phyloP scores from a whole-genome alignment of 2,113 vertebrate genomes.

The Nematolebias whitei region DNA sequence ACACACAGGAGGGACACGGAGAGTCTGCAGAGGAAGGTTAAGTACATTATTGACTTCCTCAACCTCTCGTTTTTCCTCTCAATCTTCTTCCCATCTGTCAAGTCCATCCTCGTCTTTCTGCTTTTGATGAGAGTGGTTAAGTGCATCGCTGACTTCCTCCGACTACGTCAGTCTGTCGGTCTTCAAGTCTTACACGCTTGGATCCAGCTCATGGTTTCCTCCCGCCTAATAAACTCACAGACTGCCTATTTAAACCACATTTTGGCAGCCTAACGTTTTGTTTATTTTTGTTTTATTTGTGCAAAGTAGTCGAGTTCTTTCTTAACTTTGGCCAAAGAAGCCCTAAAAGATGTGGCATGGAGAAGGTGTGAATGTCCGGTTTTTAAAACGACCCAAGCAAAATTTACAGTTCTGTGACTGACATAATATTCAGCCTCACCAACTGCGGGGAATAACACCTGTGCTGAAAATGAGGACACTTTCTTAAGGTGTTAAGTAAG shows the following conservation, averaged over 20 bases:
- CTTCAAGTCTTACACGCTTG: constrained; percentile 40
- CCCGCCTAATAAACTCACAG: constrained; percentile 50
- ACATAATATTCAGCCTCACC: not conserved
- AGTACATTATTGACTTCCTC: constrained; percentile 66
- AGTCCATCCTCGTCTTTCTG: constrained; percentile 37
- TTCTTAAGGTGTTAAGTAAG: too few relatives aligned
- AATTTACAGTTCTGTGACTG: not conserved
- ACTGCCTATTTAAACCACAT: constrained; percentile 52
- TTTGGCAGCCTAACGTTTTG: constrained; percentile 8
- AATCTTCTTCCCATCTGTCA: constrained; percentile 39
- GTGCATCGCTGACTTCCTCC: constrained; percentile 58
- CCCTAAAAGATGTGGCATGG: constrained; percentile 9
- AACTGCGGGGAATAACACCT: not conserved
- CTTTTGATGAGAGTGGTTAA: constrained; percentile 50
- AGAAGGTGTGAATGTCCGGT: constrained; percentile 4
- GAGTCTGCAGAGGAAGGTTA: constrained; percentile 47
- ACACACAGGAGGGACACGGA: constrained; percentile 32
- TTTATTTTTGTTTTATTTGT: not conserved
- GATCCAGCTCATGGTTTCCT: constrained; percentile 53
- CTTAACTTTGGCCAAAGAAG: constrained; percentile 26
- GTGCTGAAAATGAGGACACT: not conserved
- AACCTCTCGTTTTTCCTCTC: constrained; percentile 17
- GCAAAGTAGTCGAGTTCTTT: constrained; percentile 2
- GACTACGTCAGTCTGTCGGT: constrained; percentile 41
- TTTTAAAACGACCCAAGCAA: not conserved